phyloP scores from a whole-genome alignment of 2,888 invertebrate species.

The Mesorhabditis sp. region DNA sequence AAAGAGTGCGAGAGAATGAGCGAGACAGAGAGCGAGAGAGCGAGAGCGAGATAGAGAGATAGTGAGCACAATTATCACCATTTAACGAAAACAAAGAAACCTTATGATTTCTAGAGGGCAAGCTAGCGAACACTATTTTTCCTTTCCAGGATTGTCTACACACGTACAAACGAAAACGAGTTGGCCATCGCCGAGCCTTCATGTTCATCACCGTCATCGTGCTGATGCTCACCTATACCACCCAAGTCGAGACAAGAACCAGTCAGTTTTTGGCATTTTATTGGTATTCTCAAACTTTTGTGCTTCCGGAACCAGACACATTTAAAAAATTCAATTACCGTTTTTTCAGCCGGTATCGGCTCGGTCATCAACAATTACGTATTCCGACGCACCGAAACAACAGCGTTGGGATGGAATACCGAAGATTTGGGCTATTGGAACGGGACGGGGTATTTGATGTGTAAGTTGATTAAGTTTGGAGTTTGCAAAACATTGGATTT shows the following conservation, averaged over 20 bases:
- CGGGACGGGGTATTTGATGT: constrained; percentile 31
- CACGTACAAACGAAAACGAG: constrained; percentile 13
- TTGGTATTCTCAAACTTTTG: background rate
- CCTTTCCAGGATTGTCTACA: background rate
- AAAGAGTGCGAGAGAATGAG: background rate
- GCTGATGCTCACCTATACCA: constrained; percentile 35
- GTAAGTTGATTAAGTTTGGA: constrained; percentile 16
- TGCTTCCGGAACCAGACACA: too few species aligned
- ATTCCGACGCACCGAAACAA: constrained; percentile 26
- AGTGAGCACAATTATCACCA: too few species aligned
- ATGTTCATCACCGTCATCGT: constrained; percentile 32
- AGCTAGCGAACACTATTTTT: too few species aligned
- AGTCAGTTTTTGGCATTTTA: constrained; percentile 21
- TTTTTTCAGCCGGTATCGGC: constrained; percentile 7
- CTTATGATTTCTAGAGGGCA: too few species aligned
- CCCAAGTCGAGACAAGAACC: constrained; percentile 32
- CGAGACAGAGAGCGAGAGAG: background rate
- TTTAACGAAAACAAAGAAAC: too few species aligned
- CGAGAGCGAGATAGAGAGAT: background rate
- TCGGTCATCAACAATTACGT: constrained; percentile 33
- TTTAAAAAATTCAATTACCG: background rate
- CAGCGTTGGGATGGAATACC: constrained; percentile 30
- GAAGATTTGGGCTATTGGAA: constrained; percentile 41
- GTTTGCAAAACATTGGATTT: too few species aligned
- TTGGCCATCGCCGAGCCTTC: constrained; percentile 36